These are phyloP conservation scores for Sebastes iracundus DNA, from an alignment of 2,797 vertebrate genomes.

Conservation along the genomic window DNA sequence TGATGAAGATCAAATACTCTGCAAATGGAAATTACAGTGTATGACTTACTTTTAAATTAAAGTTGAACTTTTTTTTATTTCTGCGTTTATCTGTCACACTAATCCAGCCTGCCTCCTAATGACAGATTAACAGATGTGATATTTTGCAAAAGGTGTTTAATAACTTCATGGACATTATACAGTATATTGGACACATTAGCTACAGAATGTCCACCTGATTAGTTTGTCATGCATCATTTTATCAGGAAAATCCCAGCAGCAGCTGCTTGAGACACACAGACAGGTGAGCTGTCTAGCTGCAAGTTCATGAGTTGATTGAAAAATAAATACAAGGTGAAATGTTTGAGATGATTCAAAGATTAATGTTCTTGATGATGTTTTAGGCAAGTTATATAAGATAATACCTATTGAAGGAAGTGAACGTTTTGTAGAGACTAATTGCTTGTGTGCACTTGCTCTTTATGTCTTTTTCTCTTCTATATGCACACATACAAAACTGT, in stretches of 20 bases:
- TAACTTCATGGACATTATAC: not conserved
- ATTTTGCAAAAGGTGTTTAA: not conserved
- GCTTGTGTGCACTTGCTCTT: too few species aligned
- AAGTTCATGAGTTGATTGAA: not conserved
- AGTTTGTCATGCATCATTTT: not conserved
- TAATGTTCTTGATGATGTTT: not conserved
- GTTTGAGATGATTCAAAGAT: not conserved
- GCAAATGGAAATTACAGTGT: not conserved
- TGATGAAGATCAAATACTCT: not conserved
- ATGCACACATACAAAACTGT: not conserved
- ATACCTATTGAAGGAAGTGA: not conserved
- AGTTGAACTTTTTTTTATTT: not conserved
- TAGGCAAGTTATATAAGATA: not conserved
- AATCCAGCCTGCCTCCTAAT: not conserved
- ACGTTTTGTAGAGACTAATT: not conserved
- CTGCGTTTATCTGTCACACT: not conserved
- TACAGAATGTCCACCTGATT: not conserved
- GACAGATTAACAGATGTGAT: not conserved
- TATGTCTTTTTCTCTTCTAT: not conserved
- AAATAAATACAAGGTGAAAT: not conserved
- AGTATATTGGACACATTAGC: not conserved
- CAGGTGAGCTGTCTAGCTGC: too few species aligned
- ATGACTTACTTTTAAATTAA: not conserved
- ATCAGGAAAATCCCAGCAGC: too few species aligned
- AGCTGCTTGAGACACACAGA: too few species aligned